Evolutionary conservation across 2,113 vertebrate species (phyloP), one percentile per base, ranked within the genome.

Genomic region (Pachyramphus minor): DNA sequence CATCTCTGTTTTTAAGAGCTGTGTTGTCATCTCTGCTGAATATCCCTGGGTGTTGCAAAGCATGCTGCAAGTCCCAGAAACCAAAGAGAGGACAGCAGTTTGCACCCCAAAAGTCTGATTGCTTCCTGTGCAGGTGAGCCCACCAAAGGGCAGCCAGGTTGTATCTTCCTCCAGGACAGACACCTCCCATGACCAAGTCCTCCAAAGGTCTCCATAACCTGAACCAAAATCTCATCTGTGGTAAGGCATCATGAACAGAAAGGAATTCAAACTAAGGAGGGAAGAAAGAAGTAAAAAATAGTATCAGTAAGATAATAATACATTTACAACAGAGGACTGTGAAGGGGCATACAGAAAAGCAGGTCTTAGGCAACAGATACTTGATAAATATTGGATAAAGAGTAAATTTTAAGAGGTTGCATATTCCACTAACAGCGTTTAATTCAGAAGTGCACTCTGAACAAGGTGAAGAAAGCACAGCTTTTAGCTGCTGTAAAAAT

Each of bases 111-210:
- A 12, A 80, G 9, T n/a, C 23, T 71, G 28, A 69, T 9, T 5
- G 2, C 19, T 45, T 63, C 72, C 68, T 42, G 16, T 1, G 0
- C 5, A 39, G 42, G 28, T 5, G 4, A 74, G 42, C 25, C 42
- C 30, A 35, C 12, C 0, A 0, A 71, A 50, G 12, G 37, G 21
- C 35, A 84, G 35, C 12, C 42, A 35, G 39, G 33, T 42, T 22
- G 3, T 15, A 60, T 31, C 49, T 50, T 13, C 30, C 23, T 41
- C 28, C 44, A 56, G 59, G 59, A 56, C 27, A 77, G 49, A 60
- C 31, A 67, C 17, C 22, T 72, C 31, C 19, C 24, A 71, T 28
- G 19, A 73, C 14, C 16, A 41, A 23, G 35, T 28, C 18, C 30
- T 63, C 35, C 53, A 35, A 31, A 77, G 8, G 2, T 22, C 64